Conservation (phyloP, 92 coral and sea anemone species). For the Phenganax marumi region DNA sequence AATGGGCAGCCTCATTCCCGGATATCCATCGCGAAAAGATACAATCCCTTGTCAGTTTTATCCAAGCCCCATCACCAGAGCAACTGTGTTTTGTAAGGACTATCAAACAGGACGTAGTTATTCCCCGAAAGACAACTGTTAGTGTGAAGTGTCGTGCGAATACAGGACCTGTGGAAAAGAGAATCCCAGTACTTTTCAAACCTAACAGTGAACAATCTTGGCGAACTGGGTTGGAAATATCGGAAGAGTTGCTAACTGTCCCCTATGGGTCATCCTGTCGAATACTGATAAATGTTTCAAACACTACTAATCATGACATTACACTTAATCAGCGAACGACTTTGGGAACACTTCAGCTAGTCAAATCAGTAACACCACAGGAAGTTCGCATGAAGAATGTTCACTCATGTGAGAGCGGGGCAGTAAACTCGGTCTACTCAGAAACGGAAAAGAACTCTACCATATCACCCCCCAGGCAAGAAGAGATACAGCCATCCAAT, state of each 20-base stretch:
- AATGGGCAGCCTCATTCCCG: constrained; percentile 31
- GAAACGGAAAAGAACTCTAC: constrained; percentile 2
- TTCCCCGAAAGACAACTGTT: constrained; percentile 14
- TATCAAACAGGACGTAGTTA: constrained; percentile 17
- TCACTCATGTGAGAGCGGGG: not conserved
- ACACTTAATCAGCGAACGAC: constrained; percentile 20
- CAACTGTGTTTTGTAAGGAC: constrained; percentile 34
- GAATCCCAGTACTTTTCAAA: constrained; percentile 32
- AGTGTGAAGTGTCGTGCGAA: constrained; percentile 36
- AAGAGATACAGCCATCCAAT: not conserved
- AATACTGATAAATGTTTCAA: constrained; percentile 26
- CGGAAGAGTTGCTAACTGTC: constrained; percentile 15
- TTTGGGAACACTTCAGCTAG: constrained; percentile 26
- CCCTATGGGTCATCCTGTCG: constrained; percentile 33
- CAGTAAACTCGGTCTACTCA: constrained; percentile 11
- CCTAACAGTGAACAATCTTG: constrained; percentile 18
- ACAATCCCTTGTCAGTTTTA: constrained; percentile 22
- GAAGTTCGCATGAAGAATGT: constrained; percentile 20
- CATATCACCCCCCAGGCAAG: constrained; percentile 4
- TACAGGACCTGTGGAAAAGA: constrained; percentile 36
- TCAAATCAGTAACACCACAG: constrained; percentile 27
- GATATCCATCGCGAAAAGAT: constrained; percentile 2
- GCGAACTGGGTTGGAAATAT: constrained; percentile 32
- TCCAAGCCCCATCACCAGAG: constrained; percentile 22
- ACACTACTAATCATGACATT: constrained; percentile 25